phyloP scores from a whole-genome alignment of 2,113 vertebrate species.

The Tachysurus fulvidraco region DNA sequence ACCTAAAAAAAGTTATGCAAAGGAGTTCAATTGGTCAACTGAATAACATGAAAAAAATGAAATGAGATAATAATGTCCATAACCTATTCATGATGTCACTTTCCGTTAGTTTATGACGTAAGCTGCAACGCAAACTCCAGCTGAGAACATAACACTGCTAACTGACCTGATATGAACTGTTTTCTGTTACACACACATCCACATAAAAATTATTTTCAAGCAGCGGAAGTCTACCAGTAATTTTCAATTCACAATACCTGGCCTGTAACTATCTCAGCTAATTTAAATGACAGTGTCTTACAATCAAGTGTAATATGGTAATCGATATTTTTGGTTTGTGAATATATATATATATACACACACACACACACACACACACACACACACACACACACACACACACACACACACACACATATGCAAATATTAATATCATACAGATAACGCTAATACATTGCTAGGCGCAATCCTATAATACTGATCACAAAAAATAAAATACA shows the following conservation, averaged over 20 bases:
- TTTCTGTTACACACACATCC: not conserved
- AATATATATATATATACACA: too few relatives aligned
- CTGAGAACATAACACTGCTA: slow-evolving; percentile 20
- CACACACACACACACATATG: too few relatives aligned
- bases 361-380: too few relatives aligned
- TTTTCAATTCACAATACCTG: not conserved
- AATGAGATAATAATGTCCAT: not conserved
- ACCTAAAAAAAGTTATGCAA: not conserved
- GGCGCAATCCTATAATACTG: not conserved
- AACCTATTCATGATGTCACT: slow-evolving; percentile 17
- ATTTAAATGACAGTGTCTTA: not conserved
- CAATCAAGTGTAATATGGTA: not conserved
- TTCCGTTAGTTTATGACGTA: slow-evolving; percentile 10
- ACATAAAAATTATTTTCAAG: not conserved
- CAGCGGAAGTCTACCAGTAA: not conserved
- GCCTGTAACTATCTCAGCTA: not conserved
- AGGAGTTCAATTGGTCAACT: not conserved
- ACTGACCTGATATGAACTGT: slow-evolving; percentile 26
- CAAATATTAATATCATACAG: too few relatives aligned
- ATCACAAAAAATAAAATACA: not conserved
- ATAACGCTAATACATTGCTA: not conserved
- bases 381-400: too few relatives aligned
- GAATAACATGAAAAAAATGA: not conserved
- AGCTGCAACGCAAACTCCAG: not conserved
- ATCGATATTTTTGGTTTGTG: too few relatives aligned